Evolutionary conservation across 2,113 vertebrate species (phyloP), one percentile per base, ranked within the genome.

Genomic region (Elephas maximus): DNA sequence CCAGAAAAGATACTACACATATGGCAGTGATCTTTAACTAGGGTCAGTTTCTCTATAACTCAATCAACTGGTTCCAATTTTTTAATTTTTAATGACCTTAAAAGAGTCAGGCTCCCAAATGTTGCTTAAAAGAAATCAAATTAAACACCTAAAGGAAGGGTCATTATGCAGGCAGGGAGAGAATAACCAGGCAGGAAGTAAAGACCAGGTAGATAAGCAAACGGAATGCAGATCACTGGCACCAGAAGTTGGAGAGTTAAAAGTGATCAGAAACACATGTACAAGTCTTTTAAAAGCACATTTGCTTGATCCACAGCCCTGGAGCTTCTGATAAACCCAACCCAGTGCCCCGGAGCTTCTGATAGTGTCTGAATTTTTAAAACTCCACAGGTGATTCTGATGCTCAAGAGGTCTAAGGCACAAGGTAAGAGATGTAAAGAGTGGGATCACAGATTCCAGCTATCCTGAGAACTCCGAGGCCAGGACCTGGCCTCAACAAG

Each of bases 61-160:
- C 96, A 88, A 88, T 96, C 95, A 91, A 96, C 83, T 93, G 96
- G 77, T 93, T 91, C 90, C 81, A 97, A 93, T 90, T 97, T 92
- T 97, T 92, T 83, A 94, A 91, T 85, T 79, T 92, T 94, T 86
- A 92, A 71, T 93, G 83, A 94, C 93, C 90, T 96, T 94, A 87
- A 95, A 93, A 92, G 91, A 97, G 44, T 84, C 91, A 73, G 77
- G 69, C 51, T 30, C 51, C 33, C 30, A 77, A 88, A 95, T 94
- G 51, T 94, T 93, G 92, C 92, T 74, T 78, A 97, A 93, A 62
- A 94, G 24, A 95, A 97, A 97, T 90, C 69, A 92, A 94, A 97
- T 98, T 90, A 96, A 97, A 97, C 96, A 97, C 92, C 97, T 97
- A 77, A 79, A 73, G 53, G 60, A 97, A 28, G 76, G 44, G 84